Conservation (phyloP, 2,113 vertebrate species). For the Caranx ignobilis region DNA sequence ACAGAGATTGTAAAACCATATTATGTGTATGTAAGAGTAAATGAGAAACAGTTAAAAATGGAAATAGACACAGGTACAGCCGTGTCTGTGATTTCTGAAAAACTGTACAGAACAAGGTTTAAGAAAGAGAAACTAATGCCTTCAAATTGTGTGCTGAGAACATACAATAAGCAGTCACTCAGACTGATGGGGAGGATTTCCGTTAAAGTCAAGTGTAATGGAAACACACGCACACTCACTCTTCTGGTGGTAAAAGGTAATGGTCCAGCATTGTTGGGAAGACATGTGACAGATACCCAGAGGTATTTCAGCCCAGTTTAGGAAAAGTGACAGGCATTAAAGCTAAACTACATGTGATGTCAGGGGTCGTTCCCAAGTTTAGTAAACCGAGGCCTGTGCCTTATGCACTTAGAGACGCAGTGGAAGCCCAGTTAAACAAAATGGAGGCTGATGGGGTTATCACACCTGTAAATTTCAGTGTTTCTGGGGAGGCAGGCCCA, state of each 20-base stretch:
- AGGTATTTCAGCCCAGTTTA: background rate
- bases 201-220: background rate
- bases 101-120: conserved; percentile 26
- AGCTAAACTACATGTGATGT: background rate
- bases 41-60: conserved; percentile 14
- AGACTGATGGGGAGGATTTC: background rate
- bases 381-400: background rate
- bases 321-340: background rate
- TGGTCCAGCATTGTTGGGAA: conserved; percentile 7
- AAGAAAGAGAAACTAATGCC: background rate
- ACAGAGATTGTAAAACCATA: background rate
- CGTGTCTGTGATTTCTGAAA: conserved; percentile 2
- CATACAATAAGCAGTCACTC: background rate
- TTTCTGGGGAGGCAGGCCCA: background rate
- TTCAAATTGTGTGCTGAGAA: conserved; percentile 4
- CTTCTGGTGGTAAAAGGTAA: conserved; percentile 13
- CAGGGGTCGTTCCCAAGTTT: background rate
- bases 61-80: conserved; percentile 38
- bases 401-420: conserved; percentile 3
- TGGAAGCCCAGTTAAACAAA: conserved; percentile 3
- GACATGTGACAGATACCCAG: conserved; percentile 11
- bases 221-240: background rate
- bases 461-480: background rate
- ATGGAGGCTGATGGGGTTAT: conserved; percentile 2
- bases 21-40: conserved; percentile 27